Percentiles rank a stretch among this genome's conserved stretches.
Conservation (phyloP, 2,113 vertebrate genomes). For the Apus apus region DNA sequence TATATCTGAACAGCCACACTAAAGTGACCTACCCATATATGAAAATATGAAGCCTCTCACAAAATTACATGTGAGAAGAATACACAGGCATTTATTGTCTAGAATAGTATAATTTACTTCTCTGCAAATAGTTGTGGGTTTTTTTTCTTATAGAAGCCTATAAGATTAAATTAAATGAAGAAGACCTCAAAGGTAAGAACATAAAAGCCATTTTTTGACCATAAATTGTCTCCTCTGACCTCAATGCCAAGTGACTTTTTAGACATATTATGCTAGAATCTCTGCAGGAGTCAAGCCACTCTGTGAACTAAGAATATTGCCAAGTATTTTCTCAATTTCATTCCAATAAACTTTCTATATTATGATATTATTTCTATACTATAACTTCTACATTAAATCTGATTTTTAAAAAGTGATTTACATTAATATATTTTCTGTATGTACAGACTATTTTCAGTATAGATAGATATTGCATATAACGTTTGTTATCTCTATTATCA, state of each 20-base stretch:
- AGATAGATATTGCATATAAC: neutral
- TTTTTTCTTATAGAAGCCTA: neutral
- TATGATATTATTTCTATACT: neutral
- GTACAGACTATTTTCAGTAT: neutral
- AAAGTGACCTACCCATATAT: neutral
- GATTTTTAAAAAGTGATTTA: neutral
- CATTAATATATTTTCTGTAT: neutral
- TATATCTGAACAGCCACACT: neutral
- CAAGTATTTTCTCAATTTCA: neutral
- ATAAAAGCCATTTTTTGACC: neutral
- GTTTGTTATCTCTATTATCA: neutral
- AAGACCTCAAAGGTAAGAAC: neutral
- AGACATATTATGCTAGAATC: neutral
- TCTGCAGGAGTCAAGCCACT: neutral
- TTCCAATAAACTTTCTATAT: neutral
- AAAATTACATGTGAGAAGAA: neutral
- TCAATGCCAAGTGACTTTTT: neutral
- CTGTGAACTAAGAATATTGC: neutral
- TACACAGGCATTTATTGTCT: neutral
- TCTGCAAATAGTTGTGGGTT: neutral
- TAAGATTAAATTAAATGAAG: neutral
- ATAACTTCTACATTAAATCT: neutral
- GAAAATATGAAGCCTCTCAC: neutral
- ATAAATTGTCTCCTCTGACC: neutral
- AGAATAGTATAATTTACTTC: neutral